Percentiles rank a stretch among this genome's conserved stretches.
Conservation (phyloP, 2,113 vertebrate genomes). For the Ovibos moschatus region DNA sequence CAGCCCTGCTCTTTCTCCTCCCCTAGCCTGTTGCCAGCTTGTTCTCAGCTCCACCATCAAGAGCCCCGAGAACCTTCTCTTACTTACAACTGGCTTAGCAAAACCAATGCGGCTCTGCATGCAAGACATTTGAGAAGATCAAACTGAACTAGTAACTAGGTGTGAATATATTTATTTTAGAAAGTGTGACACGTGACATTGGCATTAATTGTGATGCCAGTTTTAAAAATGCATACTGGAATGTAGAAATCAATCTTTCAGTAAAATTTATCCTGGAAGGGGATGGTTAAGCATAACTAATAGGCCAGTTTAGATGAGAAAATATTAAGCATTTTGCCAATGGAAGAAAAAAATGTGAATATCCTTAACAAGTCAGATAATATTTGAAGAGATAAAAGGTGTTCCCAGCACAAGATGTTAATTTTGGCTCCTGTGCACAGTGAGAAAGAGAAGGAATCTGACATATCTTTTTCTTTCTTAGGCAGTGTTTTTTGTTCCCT, state of each 20-base stretch:
- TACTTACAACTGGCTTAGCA: background rate
- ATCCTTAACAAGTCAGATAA: background rate
- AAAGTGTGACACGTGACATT: background rate
- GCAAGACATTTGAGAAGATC: background rate
- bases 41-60: fast-evolving
- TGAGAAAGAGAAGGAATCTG: background rate
- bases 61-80: background rate
- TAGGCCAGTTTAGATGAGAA: background rate
- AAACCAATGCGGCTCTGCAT: background rate
- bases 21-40: background rate
- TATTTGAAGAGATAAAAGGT: conserved; percentile 29
- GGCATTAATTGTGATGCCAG: background rate
- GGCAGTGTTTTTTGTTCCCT: background rate
- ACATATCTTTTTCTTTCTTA: background rate
- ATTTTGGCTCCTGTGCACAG: background rate
- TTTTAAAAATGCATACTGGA: background rate
- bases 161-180: background rate
- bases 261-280: background rate
- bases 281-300: background rate
- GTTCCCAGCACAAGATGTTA: background rate
- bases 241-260: background rate
- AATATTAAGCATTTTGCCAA: background rate
- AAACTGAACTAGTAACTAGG: background rate
- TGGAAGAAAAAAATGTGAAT: background rate
- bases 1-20: fast-evolving